These are phyloP conservation scores for Dunckerocampus dactyliophorus DNA, from an alignment of 2,113 vertebrate species.

Conservation along the genomic window DNA sequence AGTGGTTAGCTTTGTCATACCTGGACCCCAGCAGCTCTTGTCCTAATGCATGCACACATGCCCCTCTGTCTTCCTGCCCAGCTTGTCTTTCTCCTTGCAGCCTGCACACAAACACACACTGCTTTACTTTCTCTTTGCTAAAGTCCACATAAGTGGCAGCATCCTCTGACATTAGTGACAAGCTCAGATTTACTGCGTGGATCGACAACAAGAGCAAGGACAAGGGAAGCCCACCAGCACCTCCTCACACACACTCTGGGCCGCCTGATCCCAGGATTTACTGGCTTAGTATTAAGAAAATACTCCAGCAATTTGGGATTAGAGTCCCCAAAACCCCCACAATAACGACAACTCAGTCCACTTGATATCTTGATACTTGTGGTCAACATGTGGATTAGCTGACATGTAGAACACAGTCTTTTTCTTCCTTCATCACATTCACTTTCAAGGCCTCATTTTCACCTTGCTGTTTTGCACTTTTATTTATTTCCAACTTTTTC, in stretches of 20 bases:
- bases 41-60: not conserved
- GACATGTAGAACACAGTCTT: not conserved
- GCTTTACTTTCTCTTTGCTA: not conserved
- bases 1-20: no score
- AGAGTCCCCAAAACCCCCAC: conserved; percentile 73
- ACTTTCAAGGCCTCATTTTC: not conserved
- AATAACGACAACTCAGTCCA: conserved; percentile 64
- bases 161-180: conserved; percentile 22
- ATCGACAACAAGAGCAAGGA: conserved; percentile 42
- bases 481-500: no score
- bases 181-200: conserved; percentile 66
- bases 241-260: conserved; percentile 30
- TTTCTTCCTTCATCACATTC: not conserved
- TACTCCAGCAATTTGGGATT: conserved; percentile 83
- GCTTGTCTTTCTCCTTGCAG: conserved; percentile 1
- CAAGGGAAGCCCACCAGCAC: not conserved
- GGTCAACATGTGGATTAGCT: conserved; percentile 57
- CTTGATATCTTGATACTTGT: conserved; percentile 77
- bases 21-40: no score
- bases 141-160: no score
- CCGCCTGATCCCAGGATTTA: conserved; percentile 79
- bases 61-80: conserved; percentile 4
- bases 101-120: conserved; percentile 7
- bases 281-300: conserved; percentile 77
- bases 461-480: no score